Base-by-base conservation (phyloP, 2,113 vertebrate genomes). In the Scomber scombrus region DNA sequence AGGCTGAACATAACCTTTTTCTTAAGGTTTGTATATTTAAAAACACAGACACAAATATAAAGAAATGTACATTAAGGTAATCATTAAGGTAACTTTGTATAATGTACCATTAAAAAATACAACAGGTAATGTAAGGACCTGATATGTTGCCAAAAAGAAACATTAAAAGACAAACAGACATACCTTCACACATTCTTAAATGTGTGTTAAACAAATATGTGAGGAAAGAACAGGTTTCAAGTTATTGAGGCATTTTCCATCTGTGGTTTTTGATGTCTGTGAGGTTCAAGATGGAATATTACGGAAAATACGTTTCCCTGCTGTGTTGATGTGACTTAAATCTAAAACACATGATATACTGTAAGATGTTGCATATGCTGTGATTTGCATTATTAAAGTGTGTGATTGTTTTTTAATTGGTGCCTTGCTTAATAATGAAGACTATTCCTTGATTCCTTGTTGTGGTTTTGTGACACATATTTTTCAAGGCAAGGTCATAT, bases 401-500 rank as follows among this genome's bases (percentile, higher is more conserved):
- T 12, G 23, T 43, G 16, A 21, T 54, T 58, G 21, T 45, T 50
- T 58, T 15, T 18, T 45, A 6, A 18, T 19, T 18, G 16, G 16
- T 7, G 40, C 21, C 51, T 50, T 47, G 68, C 43, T 71, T 12
- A 18, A 71, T 26, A 23, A 21, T 62, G 1, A 60, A 12, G 10
- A 26, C n/a, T 50, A 2, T 43, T 50, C 61, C 34, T 60, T 8
- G 58, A 4, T 26, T 8, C 61, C 62, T 23, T 46, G 21, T 43
- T 67, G 56, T 58, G 12, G 11, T 72, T 76, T 63, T 57, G 11
- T 51, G 19, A n/a, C 58, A 76, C 21, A 12, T 58, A 13, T 26
- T 64, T 13, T 21, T 62, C 12, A 80, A 26, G 52, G 51, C 58
- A 62, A 66, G 61, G 81, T 76, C 71, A 70, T 26, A 62, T 29